Evolutionary conservation across 2,888 invertebrate species (phyloP).

Genomic region (Acrobasis repandana): DNA sequence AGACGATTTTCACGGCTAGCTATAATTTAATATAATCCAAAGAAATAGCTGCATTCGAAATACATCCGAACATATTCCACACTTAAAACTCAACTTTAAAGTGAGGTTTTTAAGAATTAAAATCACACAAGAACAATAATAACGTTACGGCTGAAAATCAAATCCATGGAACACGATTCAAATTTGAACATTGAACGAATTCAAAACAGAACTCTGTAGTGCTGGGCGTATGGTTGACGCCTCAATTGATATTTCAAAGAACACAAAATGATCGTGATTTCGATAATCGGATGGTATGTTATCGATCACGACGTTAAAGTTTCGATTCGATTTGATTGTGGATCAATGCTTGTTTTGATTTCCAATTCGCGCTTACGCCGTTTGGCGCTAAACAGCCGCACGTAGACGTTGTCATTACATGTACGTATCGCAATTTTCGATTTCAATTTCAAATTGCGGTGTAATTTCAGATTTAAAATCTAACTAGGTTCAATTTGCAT

Average conservation of each 20-base stretch:
- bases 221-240: constrained; percentile 35
- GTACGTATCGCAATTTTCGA: constrained; percentile 64
- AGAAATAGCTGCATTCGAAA: constrained; percentile 75
- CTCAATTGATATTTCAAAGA: constrained; percentile 36
- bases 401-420: constrained; percentile 66
- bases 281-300: constrained; percentile 76
- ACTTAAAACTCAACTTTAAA: constrained; percentile 43
- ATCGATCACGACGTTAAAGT: constrained; percentile 78
- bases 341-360: constrained; percentile 80
- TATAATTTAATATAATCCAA: constrained; percentile 83
- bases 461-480: constrained; percentile 25
- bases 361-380: constrained; percentile 81
- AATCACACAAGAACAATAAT: constrained; percentile 33
- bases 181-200: constrained; percentile 41
- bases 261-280: constrained; percentile 75
- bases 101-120: constrained; percentile 32
- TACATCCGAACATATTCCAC: constrained; percentile 40
- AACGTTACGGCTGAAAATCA: constrained; percentile 35
- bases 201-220: constrained; percentile 37
- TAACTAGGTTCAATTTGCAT: constrained; percentile 24
- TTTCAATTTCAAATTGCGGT: constrained; percentile 61
- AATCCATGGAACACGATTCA: constrained; percentile 42
- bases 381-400: constrained; percentile 80
- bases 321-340: constrained; percentile 79
- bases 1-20: constrained; percentile 80